Evolutionary conservation across 2,113 vertebrate species (phyloP).

Genomic region (Cranoglanis bouderius): DNA sequence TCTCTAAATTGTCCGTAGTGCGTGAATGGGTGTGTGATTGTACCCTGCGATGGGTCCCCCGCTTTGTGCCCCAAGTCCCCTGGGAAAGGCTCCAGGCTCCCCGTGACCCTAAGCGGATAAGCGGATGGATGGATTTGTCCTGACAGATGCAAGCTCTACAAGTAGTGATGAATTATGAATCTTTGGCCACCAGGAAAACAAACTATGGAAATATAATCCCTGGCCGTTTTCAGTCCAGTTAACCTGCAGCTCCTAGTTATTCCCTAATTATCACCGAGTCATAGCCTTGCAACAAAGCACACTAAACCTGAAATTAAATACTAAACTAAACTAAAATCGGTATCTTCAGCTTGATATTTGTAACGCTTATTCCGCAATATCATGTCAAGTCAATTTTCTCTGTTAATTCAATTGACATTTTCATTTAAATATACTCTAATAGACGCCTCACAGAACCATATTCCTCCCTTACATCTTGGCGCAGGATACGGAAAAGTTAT

Average conservation of each 20-base stretch:
- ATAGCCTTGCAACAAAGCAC: background rate
- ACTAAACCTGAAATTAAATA: too few relatives aligned
- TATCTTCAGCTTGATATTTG: background rate
- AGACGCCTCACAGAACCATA: background rate
- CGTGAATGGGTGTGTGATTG: too few relatives aligned
- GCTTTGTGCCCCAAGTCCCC: too few relatives aligned
- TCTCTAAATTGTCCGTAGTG: too few relatives aligned
- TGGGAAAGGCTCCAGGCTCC: too few relatives aligned
- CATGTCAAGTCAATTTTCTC: background rate
- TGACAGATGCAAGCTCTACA: background rate
- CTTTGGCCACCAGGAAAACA: background rate
- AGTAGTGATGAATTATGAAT: background rate
- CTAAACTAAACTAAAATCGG: too few relatives aligned
- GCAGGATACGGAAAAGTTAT: slow-evolving; percentile 1
- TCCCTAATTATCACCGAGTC: background rate
- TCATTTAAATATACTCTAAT: background rate
- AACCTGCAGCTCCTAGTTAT: background rate
- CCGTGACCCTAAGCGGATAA: too few relatives aligned
- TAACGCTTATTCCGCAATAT: background rate
- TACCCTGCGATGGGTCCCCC: too few relatives aligned
- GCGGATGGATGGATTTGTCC: background rate
- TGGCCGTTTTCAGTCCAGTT: background rate
- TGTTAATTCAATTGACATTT: background rate
- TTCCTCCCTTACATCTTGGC: background rate
- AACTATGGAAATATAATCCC: background rate